These are phyloP conservation scores for Drosophila mayri DNA, from an alignment of 1,140 invertebrate species.

Conservation along the genomic window DNA sequence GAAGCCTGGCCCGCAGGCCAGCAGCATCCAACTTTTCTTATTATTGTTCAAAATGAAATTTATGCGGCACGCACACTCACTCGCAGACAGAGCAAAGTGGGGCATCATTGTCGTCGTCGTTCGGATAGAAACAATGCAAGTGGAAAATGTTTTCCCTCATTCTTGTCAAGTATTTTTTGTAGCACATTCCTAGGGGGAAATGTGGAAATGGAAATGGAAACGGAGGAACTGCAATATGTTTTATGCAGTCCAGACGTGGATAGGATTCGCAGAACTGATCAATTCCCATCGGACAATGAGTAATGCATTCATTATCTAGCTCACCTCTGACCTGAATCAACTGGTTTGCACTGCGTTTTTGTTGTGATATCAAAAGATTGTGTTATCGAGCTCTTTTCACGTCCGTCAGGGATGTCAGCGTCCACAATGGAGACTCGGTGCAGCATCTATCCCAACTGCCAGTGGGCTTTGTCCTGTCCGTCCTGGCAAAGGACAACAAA, in stretches of 20 bases:
- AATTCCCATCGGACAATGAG: conserved; percentile 1
- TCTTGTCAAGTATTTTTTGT: conserved; percentile 29
- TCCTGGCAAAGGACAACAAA: conserved; percentile 26
- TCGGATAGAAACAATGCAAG: conserved; percentile 63
- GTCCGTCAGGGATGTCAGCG: conserved; percentile 13
- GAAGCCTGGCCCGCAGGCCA: conserved; percentile 55
- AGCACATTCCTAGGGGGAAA: conserved; percentile 21
- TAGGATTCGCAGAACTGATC: not conserved
- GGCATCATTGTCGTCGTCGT: conserved; percentile 39
- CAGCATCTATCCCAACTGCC: conserved; percentile 40
- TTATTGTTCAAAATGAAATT: conserved; percentile 74
- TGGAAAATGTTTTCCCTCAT: conserved; percentile 47
- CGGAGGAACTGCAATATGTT: conserved; percentile 17
- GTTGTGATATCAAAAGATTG: conserved; percentile 9
- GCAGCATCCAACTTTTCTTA: conserved; percentile 75
- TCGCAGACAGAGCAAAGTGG: conserved; percentile 55
- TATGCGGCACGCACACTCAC: conserved; percentile 40
- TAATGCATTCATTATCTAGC: conserved; percentile 17
- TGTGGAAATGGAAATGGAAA: conserved; percentile 10
- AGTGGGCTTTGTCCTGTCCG: conserved; percentile 31
- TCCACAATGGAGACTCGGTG: conserved; percentile 31
- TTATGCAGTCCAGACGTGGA: not conserved
- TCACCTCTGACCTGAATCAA: conserved; percentile 23
- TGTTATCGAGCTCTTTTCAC: conserved; percentile 1
- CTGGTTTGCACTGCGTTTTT: not conserved